phyloP scores from a whole-genome alignment of 2,113 vertebrate species.

The Asarcornis scutulata region DNA sequence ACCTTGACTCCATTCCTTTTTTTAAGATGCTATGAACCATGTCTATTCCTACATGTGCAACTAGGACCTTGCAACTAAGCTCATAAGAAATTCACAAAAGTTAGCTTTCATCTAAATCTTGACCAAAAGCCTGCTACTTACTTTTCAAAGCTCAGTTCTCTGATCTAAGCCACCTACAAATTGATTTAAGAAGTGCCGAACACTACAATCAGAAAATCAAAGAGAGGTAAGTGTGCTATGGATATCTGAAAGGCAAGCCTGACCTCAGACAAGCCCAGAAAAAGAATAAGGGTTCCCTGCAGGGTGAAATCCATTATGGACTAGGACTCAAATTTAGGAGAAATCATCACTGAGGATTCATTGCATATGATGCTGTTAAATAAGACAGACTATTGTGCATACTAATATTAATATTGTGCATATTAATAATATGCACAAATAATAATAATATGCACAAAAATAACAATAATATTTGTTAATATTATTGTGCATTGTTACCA shows the following conservation, averaged over 20 bases:
- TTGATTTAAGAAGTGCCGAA: background rate
- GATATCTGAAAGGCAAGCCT: background rate
- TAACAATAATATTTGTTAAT: too few relatives aligned
- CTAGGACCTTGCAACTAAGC: background rate
- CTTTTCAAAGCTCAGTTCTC: background rate
- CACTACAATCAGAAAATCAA: background rate
- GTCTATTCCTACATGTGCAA: background rate
- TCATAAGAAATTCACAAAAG: background rate
- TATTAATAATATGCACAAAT: too few relatives aligned
- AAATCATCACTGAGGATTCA: background rate
- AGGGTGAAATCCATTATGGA: background rate
- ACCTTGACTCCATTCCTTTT: background rate
- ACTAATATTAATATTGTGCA: too few relatives aligned
- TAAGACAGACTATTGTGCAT: background rate
- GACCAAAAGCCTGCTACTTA: background rate
- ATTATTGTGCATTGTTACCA: background rate
- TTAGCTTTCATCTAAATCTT: background rate
- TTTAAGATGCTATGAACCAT: rapidly evolving
- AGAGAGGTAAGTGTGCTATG: background rate
- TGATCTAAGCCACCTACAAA: background rate
- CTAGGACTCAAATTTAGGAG: background rate
- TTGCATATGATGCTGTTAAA: background rate
- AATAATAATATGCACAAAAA: too few relatives aligned
- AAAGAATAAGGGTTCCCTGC: background rate
- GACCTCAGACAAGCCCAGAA: background rate